Conservation (phyloP, 2,888 invertebrate species). For the Thera britannica region DNA sequence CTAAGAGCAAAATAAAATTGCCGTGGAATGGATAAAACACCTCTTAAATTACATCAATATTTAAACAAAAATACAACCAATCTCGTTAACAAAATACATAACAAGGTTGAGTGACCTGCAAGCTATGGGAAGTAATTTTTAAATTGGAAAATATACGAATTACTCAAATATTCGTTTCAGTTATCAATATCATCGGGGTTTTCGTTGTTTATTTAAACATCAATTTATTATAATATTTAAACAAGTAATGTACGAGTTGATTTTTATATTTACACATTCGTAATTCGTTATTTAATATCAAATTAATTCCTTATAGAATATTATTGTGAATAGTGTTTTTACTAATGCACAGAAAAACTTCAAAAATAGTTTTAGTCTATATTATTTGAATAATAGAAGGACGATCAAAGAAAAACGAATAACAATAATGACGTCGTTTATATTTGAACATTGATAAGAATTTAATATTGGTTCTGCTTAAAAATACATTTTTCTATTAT, state of each 20-base stretch:
- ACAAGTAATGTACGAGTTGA: not conserved
- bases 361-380: not conserved
- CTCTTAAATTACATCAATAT: no score
- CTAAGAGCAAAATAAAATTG: no score
- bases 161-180: not conserved
- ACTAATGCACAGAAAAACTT: not conserved
- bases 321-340: not conserved
- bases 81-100: no score
- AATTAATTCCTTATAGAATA: not conserved
- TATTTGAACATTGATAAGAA: not conserved
- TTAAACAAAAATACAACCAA: no score
- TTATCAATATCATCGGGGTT: no score
- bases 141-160: not conserved
- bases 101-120: no score
- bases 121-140: no score
- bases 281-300: not conserved
- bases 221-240: not conserved
- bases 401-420: no score
- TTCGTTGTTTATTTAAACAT: not conserved
- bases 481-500: no score
- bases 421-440: not conserved
- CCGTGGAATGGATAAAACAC: no score
- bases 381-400: no score
- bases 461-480: no score
- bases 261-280: not conserved